A percentile compares a stretch with the other conserved stretches of the same genome.
Evolutionary conservation across 2,113 vertebrate genomes (phyloP).

Genomic region (Coptodon rendalli): DNA sequence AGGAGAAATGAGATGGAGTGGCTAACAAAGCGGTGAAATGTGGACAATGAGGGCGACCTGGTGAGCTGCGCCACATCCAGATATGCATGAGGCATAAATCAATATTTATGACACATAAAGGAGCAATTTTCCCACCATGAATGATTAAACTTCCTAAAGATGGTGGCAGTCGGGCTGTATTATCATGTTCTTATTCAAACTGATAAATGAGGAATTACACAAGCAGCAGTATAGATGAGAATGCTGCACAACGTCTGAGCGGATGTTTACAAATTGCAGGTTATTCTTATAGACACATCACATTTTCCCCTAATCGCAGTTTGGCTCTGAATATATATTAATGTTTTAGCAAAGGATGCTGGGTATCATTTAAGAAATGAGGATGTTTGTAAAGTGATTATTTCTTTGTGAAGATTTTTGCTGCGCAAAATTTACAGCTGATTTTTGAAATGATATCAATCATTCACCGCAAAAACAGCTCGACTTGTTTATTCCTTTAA

Average conservation of each 20-base stretch:
- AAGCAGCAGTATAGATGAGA: constrained; percentile 4
- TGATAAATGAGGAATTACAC: constrained; percentile 52
- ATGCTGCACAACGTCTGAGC: constrained; percentile 11
- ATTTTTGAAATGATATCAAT: constrained; percentile 13
- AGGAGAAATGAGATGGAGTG: neutral
- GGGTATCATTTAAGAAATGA: neutral
- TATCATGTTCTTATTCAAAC: constrained; percentile 53
- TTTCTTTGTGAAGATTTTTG: neutral
- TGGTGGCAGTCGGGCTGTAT: constrained; percentile 32
- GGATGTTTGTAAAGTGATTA: neutral
- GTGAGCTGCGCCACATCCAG: constrained; percentile 31
- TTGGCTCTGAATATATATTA: constrained; percentile 49
- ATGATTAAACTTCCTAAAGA: constrained; percentile 66
- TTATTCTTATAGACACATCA: constrained; percentile 59
- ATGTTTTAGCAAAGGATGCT: constrained; percentile 26
- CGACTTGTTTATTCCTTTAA: neutral
- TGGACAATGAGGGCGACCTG: constrained; percentile 19
- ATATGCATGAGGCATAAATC: constrained; percentile 68
- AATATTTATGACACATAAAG: constrained; percentile 77
- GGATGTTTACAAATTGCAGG: constrained; percentile 59
- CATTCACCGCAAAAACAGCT: neutral
- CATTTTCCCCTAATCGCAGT: constrained; percentile 17
- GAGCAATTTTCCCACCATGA: constrained; percentile 70
- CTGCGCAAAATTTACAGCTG: neutral
- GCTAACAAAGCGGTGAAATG: constrained; percentile 33